phyloP scores from a whole-genome alignment of 2,797 vertebrate genomes.

The Manis javanica region DNA sequence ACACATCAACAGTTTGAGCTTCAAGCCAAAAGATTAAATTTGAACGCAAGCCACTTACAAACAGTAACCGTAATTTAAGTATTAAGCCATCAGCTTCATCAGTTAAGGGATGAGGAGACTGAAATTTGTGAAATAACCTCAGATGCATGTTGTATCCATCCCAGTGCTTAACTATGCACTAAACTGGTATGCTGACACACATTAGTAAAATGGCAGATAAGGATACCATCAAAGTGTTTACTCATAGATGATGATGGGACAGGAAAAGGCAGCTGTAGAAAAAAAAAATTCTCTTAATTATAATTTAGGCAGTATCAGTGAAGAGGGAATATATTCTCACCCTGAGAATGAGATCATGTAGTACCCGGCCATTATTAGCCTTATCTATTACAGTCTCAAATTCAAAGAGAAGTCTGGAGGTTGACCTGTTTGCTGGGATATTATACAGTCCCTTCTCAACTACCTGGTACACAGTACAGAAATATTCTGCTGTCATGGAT shows the following conservation, averaged over 20 bases:
- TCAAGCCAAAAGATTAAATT: background rate
- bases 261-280: background rate
- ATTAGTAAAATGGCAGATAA: background rate
- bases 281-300: background rate
- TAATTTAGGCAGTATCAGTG: background rate
- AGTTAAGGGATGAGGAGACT: background rate
- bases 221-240: background rate
- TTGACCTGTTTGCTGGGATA: background rate
- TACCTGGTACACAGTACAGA: background rate
- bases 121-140: constrained; percentile 13
- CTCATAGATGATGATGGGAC: background rate
- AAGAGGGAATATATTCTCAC: background rate
- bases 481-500: background rate
- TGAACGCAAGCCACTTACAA: background rate
- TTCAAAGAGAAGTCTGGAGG: background rate
- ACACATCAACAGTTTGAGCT: constrained; percentile 32
- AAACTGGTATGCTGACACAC: background rate
- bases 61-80: background rate
- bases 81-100: background rate
- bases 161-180: background rate
- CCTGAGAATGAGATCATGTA: background rate
- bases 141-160: background rate
- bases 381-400: background rate
- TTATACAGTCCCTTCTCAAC: background rate
- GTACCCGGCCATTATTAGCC: background rate